phyloP scores from a whole-genome alignment of 2,113 vertebrate species.

The Cricetomys ansorgei region DNA sequence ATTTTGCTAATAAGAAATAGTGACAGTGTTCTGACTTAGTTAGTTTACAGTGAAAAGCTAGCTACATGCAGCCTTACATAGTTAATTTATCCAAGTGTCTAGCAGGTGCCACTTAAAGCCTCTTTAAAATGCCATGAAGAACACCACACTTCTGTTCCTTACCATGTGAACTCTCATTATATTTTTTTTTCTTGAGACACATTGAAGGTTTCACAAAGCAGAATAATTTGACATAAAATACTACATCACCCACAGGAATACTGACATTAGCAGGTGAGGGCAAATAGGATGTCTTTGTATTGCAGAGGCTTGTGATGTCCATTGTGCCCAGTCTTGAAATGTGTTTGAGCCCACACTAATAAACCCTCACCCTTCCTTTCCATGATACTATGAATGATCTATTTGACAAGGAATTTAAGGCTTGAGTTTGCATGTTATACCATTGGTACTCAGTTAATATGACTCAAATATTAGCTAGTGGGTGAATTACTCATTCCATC shows the following conservation, averaged over 20 bases:
- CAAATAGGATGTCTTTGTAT: not conserved
- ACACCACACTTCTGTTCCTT: not conserved
- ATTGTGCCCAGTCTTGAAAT: not conserved
- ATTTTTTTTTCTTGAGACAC: not conserved
- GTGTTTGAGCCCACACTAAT: not conserved
- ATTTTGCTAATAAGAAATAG: not conserved
- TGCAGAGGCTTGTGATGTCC: not conserved
- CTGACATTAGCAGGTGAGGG: not conserved
- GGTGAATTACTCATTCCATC: not conserved
- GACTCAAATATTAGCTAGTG: not conserved
- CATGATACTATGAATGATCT: not conserved
- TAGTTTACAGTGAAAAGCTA: not conserved
- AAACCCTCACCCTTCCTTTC: not conserved
- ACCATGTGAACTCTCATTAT: not conserved
- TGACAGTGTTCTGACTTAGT: not conserved
- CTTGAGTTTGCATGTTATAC: not conserved
- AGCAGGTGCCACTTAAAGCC: not conserved
- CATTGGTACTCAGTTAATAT: not conserved
- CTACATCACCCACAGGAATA: not conserved
- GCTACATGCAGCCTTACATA: not conserved
- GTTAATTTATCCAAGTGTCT: not conserved
- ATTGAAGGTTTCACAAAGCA: not conserved
- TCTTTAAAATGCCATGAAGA: not conserved
- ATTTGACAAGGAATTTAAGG: constrained; percentile 31
- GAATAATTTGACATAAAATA: not conserved